Evolutionary conservation across 2,113 vertebrate species (phyloP).

Genomic region (Felis chaus): DNA sequence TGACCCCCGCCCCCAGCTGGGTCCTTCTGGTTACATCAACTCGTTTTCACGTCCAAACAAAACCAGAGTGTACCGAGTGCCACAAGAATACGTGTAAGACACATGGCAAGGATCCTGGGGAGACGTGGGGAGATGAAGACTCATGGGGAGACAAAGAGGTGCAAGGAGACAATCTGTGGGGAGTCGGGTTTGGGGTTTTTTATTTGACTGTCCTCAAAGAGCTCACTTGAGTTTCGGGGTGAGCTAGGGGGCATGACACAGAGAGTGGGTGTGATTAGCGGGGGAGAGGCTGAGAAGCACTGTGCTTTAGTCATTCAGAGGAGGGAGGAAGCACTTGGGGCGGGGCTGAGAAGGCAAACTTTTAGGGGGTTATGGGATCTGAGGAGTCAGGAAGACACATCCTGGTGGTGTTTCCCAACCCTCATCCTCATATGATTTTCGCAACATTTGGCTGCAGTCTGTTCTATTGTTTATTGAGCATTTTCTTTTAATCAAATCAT

Average conservation of each 20-base stretch:
- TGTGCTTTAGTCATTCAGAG: not conserved
- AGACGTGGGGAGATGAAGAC: not conserved
- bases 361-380: not conserved
- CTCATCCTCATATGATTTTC: not conserved
- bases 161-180: too few relatives aligned
- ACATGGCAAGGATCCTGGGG: not conserved
- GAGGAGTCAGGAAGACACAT: not conserved
- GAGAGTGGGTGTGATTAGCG: too few relatives aligned
- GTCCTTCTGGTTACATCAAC: not conserved
- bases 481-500: not conserved
- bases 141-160: not conserved
- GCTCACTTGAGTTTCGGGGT: not conserved
- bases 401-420: not conserved
- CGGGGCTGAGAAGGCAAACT: not conserved
- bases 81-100: fast-evolving
- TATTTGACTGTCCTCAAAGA: not conserved
- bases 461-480: not conserved
- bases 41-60: not conserved
- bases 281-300: not conserved
- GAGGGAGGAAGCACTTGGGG: too few relatives aligned
- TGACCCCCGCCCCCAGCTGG: too few relatives aligned
- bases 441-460: not conserved
- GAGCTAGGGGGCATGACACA: not conserved
- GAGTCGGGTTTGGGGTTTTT: not conserved
- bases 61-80: not conserved